These are phyloP conservation scores for Hippocampus guttulatus DNA, from an alignment of 2,113 vertebrate genomes.

Conservation along the genomic window DNA sequence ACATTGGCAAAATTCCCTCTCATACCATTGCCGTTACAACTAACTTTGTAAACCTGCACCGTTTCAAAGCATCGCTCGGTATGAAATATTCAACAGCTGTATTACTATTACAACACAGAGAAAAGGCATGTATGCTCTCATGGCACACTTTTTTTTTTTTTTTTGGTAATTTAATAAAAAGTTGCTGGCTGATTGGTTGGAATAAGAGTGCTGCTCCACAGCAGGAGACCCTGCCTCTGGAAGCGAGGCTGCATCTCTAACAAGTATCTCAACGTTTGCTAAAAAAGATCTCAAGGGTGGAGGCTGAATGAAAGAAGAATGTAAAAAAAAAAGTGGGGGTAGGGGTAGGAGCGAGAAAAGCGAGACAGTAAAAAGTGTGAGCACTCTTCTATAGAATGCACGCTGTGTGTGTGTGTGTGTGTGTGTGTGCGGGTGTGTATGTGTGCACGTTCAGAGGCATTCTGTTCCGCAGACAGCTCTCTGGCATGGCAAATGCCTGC, in stretches of 20 bases:
- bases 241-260: conserved; percentile 60
- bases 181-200: conserved; percentile 68
- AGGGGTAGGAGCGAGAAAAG: not conserved
- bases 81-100: conserved; percentile 69
- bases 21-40: conserved; percentile 54
- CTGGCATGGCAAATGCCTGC: conserved; percentile 57
- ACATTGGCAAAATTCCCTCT: conserved; percentile 51
- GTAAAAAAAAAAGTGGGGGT: conserved; percentile 5
- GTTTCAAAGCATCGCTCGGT: conserved; percentile 60
- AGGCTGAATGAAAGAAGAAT: conserved; percentile 29
- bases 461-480: conserved; percentile 43
- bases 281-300: conserved; percentile 28
- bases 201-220: conserved; percentile 54
- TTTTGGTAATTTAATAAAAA: conserved; percentile 54
- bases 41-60: conserved; percentile 50
- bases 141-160: conserved; percentile 56
- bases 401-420: conserved; percentile 14
- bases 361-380: conserved; percentile 27
- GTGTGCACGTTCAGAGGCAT: conserved; percentile 14
- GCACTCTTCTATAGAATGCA: conserved; percentile 27
- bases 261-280: conserved; percentile 33
- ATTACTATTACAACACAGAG: conserved; percentile 63
- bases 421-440: not conserved
- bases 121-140: conserved; percentile 12
- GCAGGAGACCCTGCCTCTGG: conserved; percentile 43